Evolutionary conservation across 2,888 invertebrate species (phyloP).

Genomic region (Pristionchus maxplancki): DNA sequence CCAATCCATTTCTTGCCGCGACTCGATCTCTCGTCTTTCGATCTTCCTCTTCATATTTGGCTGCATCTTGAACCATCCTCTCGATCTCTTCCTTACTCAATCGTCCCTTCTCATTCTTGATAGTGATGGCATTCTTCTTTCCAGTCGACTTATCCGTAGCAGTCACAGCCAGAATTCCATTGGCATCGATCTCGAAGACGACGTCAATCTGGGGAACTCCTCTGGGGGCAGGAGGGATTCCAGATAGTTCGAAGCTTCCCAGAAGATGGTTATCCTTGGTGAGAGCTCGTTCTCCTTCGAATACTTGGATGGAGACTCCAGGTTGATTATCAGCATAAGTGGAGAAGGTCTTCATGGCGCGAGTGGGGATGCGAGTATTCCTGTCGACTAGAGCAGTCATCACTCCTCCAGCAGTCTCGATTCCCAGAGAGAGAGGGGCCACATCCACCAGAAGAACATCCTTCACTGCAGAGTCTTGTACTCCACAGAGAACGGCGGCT

Average conservation of each 20-base stretch:
- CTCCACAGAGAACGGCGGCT: conserved; percentile 83
- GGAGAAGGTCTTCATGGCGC: conserved; percentile 83
- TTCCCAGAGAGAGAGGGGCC: conserved; percentile 91
- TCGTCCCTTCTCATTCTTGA: conserved; percentile 84
- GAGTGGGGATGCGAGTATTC: conserved; percentile 78
- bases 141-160: conserved; percentile 76
- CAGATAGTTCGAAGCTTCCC: conserved; percentile 78
- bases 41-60: conserved; percentile 87
- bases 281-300: conserved; percentile 82
- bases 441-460: conserved; percentile 87
- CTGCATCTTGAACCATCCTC: conserved; percentile 89
- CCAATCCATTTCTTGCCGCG: conserved; percentile 88
- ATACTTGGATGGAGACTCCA: conserved; percentile 88
- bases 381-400: conserved; percentile 92
- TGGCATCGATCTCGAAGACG: conserved; percentile 78
- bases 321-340: conserved; percentile 95
- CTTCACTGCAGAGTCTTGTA: conserved; percentile 80
- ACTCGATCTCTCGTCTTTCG: conserved; percentile 81
- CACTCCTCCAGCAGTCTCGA: conserved; percentile 91
- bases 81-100: too few relatives aligned
- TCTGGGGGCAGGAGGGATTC: conserved; percentile 77
- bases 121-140: conserved; percentile 70
- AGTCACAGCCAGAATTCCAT: conserved; percentile 76
- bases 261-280: conserved; percentile 79
- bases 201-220: conserved; percentile 81